Percentiles rank a stretch among this genome's conserved stretches.
Evolutionary conservation across 1,140 invertebrate species (phyloP).

Genomic region (Leptinotarsa undecemlineata): DNA sequence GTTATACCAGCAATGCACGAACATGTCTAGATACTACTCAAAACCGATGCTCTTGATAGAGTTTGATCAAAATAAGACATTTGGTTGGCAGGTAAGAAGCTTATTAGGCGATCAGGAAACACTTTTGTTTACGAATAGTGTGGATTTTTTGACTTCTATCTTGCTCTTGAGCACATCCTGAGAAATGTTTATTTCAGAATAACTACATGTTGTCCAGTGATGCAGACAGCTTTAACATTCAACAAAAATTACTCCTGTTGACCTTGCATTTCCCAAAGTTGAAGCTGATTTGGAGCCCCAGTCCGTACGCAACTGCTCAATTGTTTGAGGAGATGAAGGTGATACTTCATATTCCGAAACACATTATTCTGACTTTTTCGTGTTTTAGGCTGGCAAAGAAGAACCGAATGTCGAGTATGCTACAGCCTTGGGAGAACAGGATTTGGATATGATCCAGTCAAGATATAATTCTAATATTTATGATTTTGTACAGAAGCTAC

Average conservation of each 20-base stretch:
- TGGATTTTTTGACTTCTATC: neutral
- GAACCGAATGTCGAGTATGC: slow-evolving; percentile 78
- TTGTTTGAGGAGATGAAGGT: slow-evolving; percentile 89
- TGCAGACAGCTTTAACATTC: slow-evolving; percentile 74
- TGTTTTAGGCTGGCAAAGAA: slow-evolving; percentile 68
- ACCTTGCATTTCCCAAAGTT: slow-evolving; percentile 93
- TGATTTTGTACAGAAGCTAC: slow-evolving; percentile 89
- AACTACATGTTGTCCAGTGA: slow-evolving; percentile 80
- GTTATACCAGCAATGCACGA: slow-evolving; percentile 90
- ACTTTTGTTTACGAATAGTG: neutral
- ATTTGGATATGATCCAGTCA: slow-evolving; percentile 62
- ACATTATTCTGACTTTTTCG: neutral
- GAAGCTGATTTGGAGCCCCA: slow-evolving; percentile 92
- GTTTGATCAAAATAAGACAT: slow-evolving; percentile 93
- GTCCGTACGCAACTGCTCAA: slow-evolving; percentile 92
- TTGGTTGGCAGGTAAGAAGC: slow-evolving; percentile 76
- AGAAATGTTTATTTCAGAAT: slow-evolving; percentile 60
- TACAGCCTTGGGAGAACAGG: slow-evolving; percentile 65
- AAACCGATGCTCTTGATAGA: slow-evolving; percentile 94
- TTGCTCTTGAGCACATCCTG: neutral
- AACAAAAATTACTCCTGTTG: slow-evolving; percentile 84
- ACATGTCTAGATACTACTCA: slow-evolving; percentile 86
- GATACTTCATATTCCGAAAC: neutral
- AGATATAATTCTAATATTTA: slow-evolving; percentile 77
- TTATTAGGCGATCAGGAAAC: neutral